These are phyloP conservation scores for Drosophila kikkawai DNA, from an alignment of 1,140 invertebrate species.

Conservation along the genomic window DNA sequence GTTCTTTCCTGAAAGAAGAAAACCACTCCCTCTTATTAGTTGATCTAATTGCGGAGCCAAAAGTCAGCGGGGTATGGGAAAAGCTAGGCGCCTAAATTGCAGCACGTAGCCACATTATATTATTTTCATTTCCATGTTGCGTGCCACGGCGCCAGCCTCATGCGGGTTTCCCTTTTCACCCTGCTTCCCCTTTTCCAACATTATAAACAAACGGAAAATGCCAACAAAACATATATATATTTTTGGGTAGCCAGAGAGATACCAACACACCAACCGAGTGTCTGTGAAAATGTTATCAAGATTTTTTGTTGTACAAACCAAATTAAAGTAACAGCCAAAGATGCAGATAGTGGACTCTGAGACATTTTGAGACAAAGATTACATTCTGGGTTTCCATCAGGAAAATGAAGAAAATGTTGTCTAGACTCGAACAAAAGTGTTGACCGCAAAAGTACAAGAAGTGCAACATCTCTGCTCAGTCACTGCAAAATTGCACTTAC, in stretches of 20 bases:
- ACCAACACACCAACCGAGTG: conserved; percentile 2
- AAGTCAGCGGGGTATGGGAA: conserved; percentile 20
- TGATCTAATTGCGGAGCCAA: conserved; percentile 58
- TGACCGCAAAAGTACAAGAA: conserved; percentile 22
- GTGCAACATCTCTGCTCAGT: conserved; percentile 40
- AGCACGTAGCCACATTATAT: conserved; percentile 75
- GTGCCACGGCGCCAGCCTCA: conserved; percentile 68
- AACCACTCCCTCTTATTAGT: conserved; percentile 38
- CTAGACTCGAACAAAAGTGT: conserved; percentile 23
- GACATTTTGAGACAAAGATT: conserved; percentile 29
- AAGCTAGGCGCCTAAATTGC: conserved; percentile 76
- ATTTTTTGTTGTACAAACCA: conserved; percentile 26
- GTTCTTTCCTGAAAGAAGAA: conserved; percentile 9
- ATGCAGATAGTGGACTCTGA: conserved; percentile 12
- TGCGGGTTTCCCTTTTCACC: conserved; percentile 36
- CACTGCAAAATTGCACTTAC: conserved; percentile 60
- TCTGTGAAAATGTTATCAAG: conserved; percentile 59
- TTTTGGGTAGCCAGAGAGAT: conserved; percentile 29
- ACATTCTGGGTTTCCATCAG: conserved; percentile 3
- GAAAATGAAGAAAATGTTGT: conserved; percentile 20
- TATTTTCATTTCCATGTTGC: conserved; percentile 68
- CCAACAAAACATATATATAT: conserved; percentile 19
- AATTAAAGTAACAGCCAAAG: conserved; percentile 35
- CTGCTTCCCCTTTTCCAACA: conserved; percentile 10
- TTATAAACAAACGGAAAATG: conserved; percentile 67